Percentiles rank a stretch among this genome's conserved stretches.
Evolutionary conservation across 2,113 vertebrate species (phyloP).

Genomic region (Anas platyrhynchos): DNA sequence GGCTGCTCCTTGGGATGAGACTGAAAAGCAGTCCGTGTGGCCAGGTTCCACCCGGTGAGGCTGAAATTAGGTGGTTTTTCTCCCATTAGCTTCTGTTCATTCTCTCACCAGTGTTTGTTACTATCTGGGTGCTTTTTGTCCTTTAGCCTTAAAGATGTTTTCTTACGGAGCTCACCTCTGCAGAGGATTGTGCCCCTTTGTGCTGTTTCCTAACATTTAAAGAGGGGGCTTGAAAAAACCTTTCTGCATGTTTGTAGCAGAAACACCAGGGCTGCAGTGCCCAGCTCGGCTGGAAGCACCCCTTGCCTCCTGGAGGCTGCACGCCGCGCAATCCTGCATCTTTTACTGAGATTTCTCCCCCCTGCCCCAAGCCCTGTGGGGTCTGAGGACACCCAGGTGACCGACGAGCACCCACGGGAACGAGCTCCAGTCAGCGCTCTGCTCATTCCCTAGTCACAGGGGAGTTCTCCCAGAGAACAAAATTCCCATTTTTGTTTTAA

Average conservation of each 20-base stretch:
- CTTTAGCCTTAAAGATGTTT: background rate
- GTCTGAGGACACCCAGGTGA: background rate
- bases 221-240: conserved; percentile 3
- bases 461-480: background rate
- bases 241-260: background rate
- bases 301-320: background rate
- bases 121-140: background rate
- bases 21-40: background rate
- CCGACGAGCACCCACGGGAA: background rate
- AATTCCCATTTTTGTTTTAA: background rate
- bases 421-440: background rate
- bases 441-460: background rate
- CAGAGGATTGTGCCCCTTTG: background rate
- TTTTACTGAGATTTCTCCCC: background rate
- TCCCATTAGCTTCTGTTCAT: background rate
- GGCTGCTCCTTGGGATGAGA: background rate
- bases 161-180: background rate
- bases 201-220: background rate
- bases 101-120: background rate
- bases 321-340: background rate
- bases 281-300: background rate
- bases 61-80: background rate
- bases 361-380: background rate
- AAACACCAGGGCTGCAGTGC: background rate
- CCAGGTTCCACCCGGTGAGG: background rate